Conservation (phyloP, 2,113 vertebrate genomes). For the Morone chrysops region DNA sequence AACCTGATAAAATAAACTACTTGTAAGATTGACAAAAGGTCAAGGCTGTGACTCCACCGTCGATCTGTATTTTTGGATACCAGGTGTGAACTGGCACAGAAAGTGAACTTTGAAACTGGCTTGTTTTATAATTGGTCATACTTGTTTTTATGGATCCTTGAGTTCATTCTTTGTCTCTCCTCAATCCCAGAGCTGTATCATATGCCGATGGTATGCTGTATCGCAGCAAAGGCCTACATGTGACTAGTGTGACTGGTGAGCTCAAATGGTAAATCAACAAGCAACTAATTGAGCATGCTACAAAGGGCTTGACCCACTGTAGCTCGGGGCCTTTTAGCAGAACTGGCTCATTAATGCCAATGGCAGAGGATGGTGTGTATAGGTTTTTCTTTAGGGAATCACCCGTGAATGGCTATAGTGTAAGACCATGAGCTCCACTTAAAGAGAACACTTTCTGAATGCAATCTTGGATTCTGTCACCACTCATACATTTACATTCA, state of each 20-base stretch:
- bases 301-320: constrained; percentile 9
- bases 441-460: background rate
- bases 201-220: background rate
- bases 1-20: background rate
- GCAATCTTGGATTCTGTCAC: background rate
- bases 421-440: background rate
- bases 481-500: background rate
- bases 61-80: background rate
- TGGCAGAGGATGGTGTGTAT: background rate
- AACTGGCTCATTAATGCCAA: background rate
- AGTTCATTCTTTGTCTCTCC: background rate
- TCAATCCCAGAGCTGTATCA: background rate
- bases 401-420: background rate
- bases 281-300: constrained; percentile 3
- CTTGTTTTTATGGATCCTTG: constrained; percentile 9
- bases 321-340: background rate
- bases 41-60: background rate
- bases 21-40: background rate
- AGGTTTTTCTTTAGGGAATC: background rate
- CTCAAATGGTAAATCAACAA: constrained; percentile 11
- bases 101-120: constrained; percentile 24
- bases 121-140: constrained; percentile 10
- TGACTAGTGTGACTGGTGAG: background rate
- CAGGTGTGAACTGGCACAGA: background rate
- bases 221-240: background rate